Percentiles rank a stretch among this genome's conserved stretches.
These are phyloP conservation scores for Cydia strobilella DNA, from an alignment of 1,140 invertebrate genomes.

Conservation along the genomic window DNA sequence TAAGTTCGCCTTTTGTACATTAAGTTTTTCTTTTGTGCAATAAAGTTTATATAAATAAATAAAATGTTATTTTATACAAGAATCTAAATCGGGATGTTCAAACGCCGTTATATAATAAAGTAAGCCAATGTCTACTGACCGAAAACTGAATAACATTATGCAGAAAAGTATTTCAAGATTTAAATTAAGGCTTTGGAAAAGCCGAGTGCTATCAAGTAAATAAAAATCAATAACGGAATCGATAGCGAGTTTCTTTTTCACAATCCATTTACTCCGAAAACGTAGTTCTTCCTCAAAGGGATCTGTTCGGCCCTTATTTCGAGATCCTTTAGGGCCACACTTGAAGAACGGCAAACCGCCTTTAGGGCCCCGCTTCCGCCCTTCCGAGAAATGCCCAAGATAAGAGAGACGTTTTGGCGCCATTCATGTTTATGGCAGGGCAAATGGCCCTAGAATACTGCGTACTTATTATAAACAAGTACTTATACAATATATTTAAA, in stretches of 20 bases:
- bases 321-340: constrained; percentile 74
- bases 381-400: constrained; percentile 76
- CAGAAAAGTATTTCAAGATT: constrained; percentile 36
- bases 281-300: constrained; percentile 67
- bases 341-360: constrained; percentile 64
- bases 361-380: constrained; percentile 71
- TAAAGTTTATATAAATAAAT: too few species aligned
- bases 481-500: constrained; percentile 64
- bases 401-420: constrained; percentile 77
- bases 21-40: too few species aligned
- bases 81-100: background rate
- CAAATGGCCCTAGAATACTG: constrained; percentile 75
- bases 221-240: constrained; percentile 77
- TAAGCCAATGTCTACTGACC: background rate
- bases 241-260: constrained; percentile 69
- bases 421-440: constrained; percentile 77
- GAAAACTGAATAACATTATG: constrained; percentile 5
- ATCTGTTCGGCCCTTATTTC: constrained; percentile 68
- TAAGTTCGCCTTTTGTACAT: too few species aligned
- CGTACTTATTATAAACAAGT: constrained; percentile 77
- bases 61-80: too few species aligned
- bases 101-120: background rate
- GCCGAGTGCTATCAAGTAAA: constrained; percentile 62
- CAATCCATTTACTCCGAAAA: constrained; percentile 76
- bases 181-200: constrained; percentile 40